Base-by-base conservation (phyloP, 2,797 vertebrate genomes). In the Brachyrhaphis roseni region DNA sequence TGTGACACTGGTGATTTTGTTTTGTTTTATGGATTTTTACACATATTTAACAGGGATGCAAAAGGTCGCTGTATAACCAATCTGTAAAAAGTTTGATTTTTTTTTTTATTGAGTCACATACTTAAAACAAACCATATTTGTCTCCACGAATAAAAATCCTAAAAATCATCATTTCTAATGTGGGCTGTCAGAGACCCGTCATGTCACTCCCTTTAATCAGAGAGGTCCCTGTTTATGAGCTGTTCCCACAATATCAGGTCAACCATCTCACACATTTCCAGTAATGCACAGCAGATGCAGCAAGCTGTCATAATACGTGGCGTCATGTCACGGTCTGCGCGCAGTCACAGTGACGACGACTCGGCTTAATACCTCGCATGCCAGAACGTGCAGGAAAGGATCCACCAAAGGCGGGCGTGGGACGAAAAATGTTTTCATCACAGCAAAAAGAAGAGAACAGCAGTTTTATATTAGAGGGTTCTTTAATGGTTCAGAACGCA, bases 251-350 rank as follows among this genome's bases (percentile, higher is more conserved):
- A 72, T 78, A 88, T 89, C 78, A 36, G 55, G 41, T 74, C 46
- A 70, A 72, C 31, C 53, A 86, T 55, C 55, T 51, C 31, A 80
- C 75, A 43, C 80, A 55, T 74, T 88, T 75, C 82, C 87, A 78
- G 81, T 94, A 92, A 94, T 47, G 34, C 77, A 7, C 1, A 86
- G 78, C 92, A 94, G 91, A 93, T 90, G 90, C 79, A n/a, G 74
- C 72, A n/a, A 77, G 75, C 74, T 57, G 83, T 84, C 82, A 82
- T 77, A 85, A 89, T 71, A 78, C 62, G 75, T 84, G 88, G 81
- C 83, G 72, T 92, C 90, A 86, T 86, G 76, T 82, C 76, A 41
- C 4, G 1, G 82, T 45, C 77, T 34, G n/a, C 72, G 45, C 41
- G 8, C 78, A 87, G 85, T 84, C 86, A 77, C 47, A 64, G 82